Conservation (phyloP, 2,113 vertebrate species). For the Xyrauchen texanus region DNA sequence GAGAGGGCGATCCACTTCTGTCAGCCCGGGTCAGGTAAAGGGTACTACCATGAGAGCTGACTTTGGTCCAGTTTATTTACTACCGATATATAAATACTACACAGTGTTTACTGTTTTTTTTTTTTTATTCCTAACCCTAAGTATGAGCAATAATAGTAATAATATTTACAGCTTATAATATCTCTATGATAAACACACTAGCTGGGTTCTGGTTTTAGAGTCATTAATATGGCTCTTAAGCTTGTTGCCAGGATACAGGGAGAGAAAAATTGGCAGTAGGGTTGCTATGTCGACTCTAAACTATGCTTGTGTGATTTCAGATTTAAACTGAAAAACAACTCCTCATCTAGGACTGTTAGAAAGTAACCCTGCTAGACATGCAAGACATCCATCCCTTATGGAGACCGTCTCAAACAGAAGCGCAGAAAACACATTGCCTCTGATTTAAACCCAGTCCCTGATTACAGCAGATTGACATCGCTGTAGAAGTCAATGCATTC, state of each 20-base stretch:
- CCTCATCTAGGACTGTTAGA: neutral
- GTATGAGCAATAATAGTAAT: neutral
- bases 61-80: neutral
- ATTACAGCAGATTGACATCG: neutral
- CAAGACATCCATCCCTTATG: neutral
- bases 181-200: slow-evolving; percentile 22
- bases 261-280: slow-evolving; percentile 61
- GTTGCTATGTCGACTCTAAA: slow-evolving; percentile 56
- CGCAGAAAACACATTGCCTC: neutral
- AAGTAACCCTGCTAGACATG: neutral
- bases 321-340: neutral
- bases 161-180: neutral
- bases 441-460: neutral
- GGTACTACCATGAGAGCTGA: neutral
- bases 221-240: slow-evolving; percentile 58
- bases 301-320: slow-evolving; percentile 47
- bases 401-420: neutral
- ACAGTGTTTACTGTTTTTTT: too few species aligned
- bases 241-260: slow-evolving; percentile 74
- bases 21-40: neutral
- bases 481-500: too few species aligned
- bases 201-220: slow-evolving; percentile 33
- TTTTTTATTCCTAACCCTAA: too few species aligned
- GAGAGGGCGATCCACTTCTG: slow-evolving; percentile 10
- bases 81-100: neutral